Percentiles rank a stretch among this genome's conserved stretches.
phyloP scores from a whole-genome alignment of 2,113 vertebrate genomes.

The Macroglossus sobrinus region DNA sequence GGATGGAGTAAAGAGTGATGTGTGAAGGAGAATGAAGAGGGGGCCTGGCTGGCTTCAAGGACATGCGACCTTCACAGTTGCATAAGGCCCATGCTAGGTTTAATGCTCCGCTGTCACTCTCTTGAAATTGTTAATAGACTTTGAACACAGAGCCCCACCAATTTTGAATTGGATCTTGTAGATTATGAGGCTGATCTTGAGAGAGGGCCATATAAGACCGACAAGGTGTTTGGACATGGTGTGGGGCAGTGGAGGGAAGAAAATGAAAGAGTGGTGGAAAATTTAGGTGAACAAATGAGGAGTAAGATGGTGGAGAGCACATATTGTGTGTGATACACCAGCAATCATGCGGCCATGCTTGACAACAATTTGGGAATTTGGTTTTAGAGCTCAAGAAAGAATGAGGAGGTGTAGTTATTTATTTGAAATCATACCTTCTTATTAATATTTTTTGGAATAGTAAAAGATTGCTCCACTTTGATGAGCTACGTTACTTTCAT shows the following conservation, averaged over 20 bases:
- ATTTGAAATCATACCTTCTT: background rate
- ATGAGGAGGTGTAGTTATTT: background rate
- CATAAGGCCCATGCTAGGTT: background rate
- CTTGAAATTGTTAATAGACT: background rate
- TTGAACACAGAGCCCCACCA: background rate
- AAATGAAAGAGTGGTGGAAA: background rate
- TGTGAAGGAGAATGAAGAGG: background rate
- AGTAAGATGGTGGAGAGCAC: background rate
- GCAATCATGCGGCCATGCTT: background rate
- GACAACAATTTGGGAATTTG: background rate
- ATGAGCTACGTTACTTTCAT: background rate
- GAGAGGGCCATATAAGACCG: no score
- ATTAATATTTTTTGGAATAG: background rate
- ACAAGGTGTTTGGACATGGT: background rate
- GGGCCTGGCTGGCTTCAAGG: no score
- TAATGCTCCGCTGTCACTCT: background rate
- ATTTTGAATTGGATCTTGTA: background rate
- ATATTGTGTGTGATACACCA: background rate
- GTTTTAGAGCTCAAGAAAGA: background rate
- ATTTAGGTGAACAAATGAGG: background rate
- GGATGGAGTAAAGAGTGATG: rapidly evolving
- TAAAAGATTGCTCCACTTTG: background rate
- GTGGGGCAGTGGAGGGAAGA: background rate
- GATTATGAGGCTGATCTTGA: background rate
- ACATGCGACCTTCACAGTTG: background rate